Base-by-base conservation (phyloP, 2,888 invertebrate genomes). In the Dendrolimus pini region DNA sequence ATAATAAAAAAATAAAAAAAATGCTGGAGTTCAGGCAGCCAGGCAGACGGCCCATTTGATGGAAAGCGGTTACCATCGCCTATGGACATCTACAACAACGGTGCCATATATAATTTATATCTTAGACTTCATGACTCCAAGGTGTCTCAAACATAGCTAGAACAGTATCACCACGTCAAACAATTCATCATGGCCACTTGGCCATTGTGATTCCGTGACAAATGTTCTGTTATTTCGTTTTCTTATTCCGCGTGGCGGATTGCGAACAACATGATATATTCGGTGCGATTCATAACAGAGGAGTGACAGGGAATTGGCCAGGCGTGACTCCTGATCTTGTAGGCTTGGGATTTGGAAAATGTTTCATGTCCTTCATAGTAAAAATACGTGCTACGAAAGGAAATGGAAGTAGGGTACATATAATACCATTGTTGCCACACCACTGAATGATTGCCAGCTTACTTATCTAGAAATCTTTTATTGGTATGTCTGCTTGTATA, bases 241-340 rank as follows among this genome's bases (percentile, higher is more conserved):
- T 56, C 56, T 56, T 56, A 53, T 56, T 53, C 53, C 47, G 56
- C 54, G 60, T 56, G 58, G 60, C 57, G 60, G 59, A 63, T 65
- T 65, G 64, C 62, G 65, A 65, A 62, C 58, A 64, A 59, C 59
- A 62, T 67, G 62, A 68, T 59, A 65, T 62, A 68, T 68, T 65
- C 54, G 62, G 63, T 60, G 65, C 67, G 62, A 67, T 69, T 67
- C 62, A 61, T 64, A 65, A 60, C 55, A 58, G 57, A 55, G 47
- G 47, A 47, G 47, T 47, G 47, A 47, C 47, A 12, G 47, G 9
- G 47, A 47, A 47, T 47, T 12, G 47, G 47, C 47, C 47, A 47
- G 47, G 47, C 47, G 47, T 47, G 47, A 47, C 47, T 47, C 47
- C 47, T 47, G 47, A 47, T 10, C 47, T 10, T 12, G 12, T 47